Conservation (phyloP, 2,888 invertebrate genomes). For the Drosophila pseudotalamancana region DNA sequence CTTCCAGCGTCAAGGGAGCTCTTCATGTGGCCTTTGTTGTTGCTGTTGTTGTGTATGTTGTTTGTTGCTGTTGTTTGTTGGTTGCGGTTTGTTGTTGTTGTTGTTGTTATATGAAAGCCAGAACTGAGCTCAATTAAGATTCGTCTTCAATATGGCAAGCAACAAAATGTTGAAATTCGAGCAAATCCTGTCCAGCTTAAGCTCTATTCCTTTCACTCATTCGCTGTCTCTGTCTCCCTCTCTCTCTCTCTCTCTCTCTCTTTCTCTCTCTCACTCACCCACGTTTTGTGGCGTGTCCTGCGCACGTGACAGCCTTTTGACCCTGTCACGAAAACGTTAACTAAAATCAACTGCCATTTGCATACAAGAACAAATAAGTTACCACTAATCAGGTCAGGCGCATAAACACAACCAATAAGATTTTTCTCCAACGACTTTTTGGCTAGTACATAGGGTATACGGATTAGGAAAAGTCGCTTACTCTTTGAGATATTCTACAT, state of each 20-base stretch:
- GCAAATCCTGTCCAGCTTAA: background rate
- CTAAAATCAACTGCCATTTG: constrained; percentile 52
- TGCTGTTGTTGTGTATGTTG: too few relatives aligned
- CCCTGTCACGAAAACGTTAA: constrained; percentile 39
- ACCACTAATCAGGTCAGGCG: constrained; percentile 49
- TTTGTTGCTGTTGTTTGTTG: background rate
- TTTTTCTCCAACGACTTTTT: constrained; percentile 3
- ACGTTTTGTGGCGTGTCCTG: constrained; percentile 31
- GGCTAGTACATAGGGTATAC: background rate
- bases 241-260: background rate
- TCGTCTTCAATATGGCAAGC: constrained; percentile 1
- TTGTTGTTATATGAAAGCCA: background rate
- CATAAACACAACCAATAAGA: constrained; percentile 30
- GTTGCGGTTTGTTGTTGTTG: background rate
- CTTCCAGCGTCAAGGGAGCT: constrained; percentile 1
- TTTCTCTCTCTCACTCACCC: constrained; percentile 5
- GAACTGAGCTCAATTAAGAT: constrained; percentile 15
- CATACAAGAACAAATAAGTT: constrained; percentile 59
- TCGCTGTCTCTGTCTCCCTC: background rate
- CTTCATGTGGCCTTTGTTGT: background rate
- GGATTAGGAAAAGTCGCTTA: too few relatives aligned
- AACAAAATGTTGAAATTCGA: background rate
- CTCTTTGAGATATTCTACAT: too few relatives aligned
- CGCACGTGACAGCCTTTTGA: constrained; percentile 56
- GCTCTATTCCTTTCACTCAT: constrained; percentile 17